Base-by-base conservation (phyloP, 2,888 invertebrate genomes). In the Ophraella communa region DNA sequence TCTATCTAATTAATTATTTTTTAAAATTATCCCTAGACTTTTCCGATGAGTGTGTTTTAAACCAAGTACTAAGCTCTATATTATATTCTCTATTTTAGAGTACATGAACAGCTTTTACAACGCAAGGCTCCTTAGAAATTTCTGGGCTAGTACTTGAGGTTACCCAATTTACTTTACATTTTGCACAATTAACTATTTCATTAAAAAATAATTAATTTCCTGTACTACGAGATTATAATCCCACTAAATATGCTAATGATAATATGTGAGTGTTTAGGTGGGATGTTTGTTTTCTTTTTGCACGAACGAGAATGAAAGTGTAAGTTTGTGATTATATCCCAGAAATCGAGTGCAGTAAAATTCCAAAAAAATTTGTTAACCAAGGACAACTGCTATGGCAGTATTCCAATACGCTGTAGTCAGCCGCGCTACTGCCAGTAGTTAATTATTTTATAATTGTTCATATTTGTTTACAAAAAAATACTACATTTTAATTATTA, bases 241-340 rank as follows among this genome's bases (percentile, higher is more conserved):
- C 8, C 20, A 33, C 30, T 23, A 23, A 39, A 27, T 52, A 60
- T 60, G 60, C 44, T 20, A 60, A 60, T 60, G 21, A 11, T 21
- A 42, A 11, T 47, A 49, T 53, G 64, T 42, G 54, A 54, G 49
- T 47, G 59, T 53, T 47, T 18, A 21, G 4, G 64, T 64, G 58
- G 58, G 64, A 8, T 24, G 54, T 47, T 61, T 61, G 54, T 61
- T 61, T 53, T 58, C 54, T 27, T 54, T 52, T 53, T 52, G 57
- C 27, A 51, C 52, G 27, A 51, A 62, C 56, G 47, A 62, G 42
- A 63, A 53, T 35, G 57, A 63, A 63, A 63, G 57, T 51, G 45
- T n/a, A 20, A n/a, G 20, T 45, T 45, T n/a, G 21, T 47, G 21
- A 2, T 47, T 47, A 47, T 47, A 47, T 47, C 47, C 58, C 58